Percentiles rank a stretch among this genome's conserved stretches.
phyloP scores from a whole-genome alignment of 2,888 invertebrate genomes.

The Venusia cambrica region DNA sequence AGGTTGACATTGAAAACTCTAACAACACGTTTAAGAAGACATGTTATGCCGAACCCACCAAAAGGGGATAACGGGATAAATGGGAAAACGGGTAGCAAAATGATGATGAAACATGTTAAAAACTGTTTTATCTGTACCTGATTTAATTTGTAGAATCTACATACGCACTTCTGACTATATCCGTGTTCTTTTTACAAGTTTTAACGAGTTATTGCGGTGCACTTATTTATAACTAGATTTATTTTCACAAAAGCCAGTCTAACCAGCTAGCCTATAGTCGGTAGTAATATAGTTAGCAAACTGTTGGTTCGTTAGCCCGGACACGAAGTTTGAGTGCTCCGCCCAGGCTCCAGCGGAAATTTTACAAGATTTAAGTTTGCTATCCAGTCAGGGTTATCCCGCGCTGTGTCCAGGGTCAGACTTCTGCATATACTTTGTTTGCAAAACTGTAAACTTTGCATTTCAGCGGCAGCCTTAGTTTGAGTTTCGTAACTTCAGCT shows the following conservation, averaged over 20 bases:
- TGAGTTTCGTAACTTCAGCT: constrained; percentile 4
- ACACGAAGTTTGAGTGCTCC: constrained; percentile 36
- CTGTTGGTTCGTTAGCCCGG: constrained; percentile 48
- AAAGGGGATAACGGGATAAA: too few species aligned
- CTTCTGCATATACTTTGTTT: constrained; percentile 1
- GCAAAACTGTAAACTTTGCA: constrained; percentile 8
- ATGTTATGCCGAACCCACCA: too few species aligned
- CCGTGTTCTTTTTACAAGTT: too few species aligned
- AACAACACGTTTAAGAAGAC: too few species aligned
- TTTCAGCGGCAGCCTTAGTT: constrained; percentile 3
- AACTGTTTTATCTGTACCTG: too few species aligned
- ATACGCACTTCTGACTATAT: background rate
- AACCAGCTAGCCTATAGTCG: constrained; percentile 11
- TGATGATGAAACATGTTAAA: too few species aligned
- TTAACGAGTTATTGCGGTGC: too few species aligned
- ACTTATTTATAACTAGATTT: constrained; percentile 9
- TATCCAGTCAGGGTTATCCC: constrained; percentile 5
- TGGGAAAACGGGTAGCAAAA: too few species aligned
- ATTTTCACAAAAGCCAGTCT: constrained; percentile 25
- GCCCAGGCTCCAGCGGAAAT: constrained; percentile 16
- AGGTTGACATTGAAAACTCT: too few species aligned
- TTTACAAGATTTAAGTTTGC: constrained; percentile 17
- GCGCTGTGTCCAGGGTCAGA: constrained; percentile 7
- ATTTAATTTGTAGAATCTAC: too few species aligned
- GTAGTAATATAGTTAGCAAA: constrained; percentile 27